Percentiles rank a stretch among this genome's conserved stretches.
Conservation (phyloP, 1,140 invertebrate species). For the Tetragonula clypearis region DNA sequence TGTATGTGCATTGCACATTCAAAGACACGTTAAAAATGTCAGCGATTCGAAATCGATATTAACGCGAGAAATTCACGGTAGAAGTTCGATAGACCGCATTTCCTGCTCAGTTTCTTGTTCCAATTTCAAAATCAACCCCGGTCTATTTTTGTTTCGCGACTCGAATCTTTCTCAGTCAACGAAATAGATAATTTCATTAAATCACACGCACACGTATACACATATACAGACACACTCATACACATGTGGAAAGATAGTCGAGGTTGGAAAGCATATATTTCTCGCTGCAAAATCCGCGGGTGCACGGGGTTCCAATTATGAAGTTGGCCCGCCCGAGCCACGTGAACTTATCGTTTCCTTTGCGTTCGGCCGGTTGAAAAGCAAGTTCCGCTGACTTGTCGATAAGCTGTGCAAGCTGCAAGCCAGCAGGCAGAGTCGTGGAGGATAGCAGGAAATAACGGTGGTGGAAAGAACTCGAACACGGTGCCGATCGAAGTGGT, state of each 20-base stretch:
- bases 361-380: constrained; percentile 26
- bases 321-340: constrained; percentile 26
- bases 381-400: constrained; percentile 22
- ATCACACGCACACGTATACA: not conserved
- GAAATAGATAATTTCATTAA: not conserved
- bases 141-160: not conserved
- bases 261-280: not conserved
- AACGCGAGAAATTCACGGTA: too few species aligned
- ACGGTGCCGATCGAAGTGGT: constrained; percentile 14
- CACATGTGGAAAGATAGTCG: too few species aligned
- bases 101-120: not conserved
- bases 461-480: constrained; percentile 40
- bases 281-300: not conserved
- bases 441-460: not conserved
- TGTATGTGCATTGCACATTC: not conserved
- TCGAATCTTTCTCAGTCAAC: too few species aligned
- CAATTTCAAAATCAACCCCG: not conserved
- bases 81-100: not conserved
- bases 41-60: not conserved
- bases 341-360: constrained; percentile 45
- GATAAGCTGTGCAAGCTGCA: constrained; percentile 8
- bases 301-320: constrained; percentile 39
- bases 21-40: not conserved
- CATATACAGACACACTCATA: too few species aligned
- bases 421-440: too few species aligned